Base-by-base conservation (phyloP, 2,113 vertebrate species). In the Hippocampus zosterae region DNA sequence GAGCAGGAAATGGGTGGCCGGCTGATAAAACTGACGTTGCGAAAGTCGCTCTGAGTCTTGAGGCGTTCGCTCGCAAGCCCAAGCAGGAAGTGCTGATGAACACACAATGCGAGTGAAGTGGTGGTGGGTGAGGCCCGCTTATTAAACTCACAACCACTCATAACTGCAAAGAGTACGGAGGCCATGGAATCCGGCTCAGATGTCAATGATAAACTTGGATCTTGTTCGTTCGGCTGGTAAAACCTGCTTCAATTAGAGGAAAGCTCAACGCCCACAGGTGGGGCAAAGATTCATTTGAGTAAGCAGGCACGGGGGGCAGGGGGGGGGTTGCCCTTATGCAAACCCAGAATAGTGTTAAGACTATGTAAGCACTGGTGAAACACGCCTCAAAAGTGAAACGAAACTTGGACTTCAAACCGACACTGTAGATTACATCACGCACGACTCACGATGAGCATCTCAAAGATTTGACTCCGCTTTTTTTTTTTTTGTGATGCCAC, bases 1-100 rank as follows among this genome's bases (percentile, higher is more conserved):
- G 73, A 88, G 88, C 90, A 93, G 91, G 92, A 92, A 93, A 85
- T 87, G 80, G 74, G 79, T 53, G 83, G 88, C 82, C 29, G 75
- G 79, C 91, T 92, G 92, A 91, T 92, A 91, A 92, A 92, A 84
- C 73, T 78, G 46, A 77, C 90, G 84, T 86, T 85, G 84, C 67
- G 40, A 68, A 73, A 67, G 70, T 72, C 72, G 69, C 69, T 65
- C 74, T 63, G 62, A 67, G 81, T 74, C 74, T 79, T 81, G 76
- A 81, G 74, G 84, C 74, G 84, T 73, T 77, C 67, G 76, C 79
- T 80, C 75, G 72, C 89, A 91, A 83, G 71, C 33, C 33, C 80
- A 83, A 86, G 78, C 85, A 88, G 87, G 78, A 91, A 89, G 80
- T 12, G 25, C 80, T 82, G 87, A 79, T 81, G 88, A 86, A 87